A percentile compares a stretch with the other conserved stretches of the same genome.
Conservation (phyloP, 2,888 invertebrate species). For the Cistogaster globosa region DNA sequence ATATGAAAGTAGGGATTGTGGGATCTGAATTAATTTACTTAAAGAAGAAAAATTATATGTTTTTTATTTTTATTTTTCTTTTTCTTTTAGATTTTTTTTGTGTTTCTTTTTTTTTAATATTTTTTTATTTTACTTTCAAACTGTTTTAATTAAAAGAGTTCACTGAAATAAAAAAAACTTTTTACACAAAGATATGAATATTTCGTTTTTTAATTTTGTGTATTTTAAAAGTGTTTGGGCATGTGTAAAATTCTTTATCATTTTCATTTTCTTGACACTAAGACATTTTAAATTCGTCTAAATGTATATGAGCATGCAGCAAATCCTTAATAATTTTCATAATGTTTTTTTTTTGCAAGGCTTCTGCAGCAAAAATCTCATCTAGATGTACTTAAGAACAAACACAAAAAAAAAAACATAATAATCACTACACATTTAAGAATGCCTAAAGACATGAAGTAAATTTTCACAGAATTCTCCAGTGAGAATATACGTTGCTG, state of each 20-base stretch:
- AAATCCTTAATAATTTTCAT: constrained; percentile 48
- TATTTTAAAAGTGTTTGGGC: constrained; percentile 13
- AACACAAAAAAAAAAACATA: constrained; percentile 18
- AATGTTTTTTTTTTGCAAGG: constrained; percentile 34
- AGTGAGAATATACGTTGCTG: constrained; percentile 14
- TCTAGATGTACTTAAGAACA: constrained; percentile 27
- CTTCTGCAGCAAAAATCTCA: constrained; percentile 44
- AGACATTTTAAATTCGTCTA: background rate
- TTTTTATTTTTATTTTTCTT: background rate
- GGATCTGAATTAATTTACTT: too few species aligned
- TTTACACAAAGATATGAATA: constrained; percentile 21
- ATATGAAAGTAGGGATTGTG: too few species aligned
- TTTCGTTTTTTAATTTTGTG: constrained; percentile 13
- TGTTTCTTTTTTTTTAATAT: background rate
- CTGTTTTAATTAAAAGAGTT: constrained; percentile 10
- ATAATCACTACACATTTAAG: constrained; percentile 55
- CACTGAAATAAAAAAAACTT: constrained; percentile 31
- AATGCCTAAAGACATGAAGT: constrained; percentile 35
- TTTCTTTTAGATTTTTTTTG: background rate
- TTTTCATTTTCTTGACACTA: constrained; percentile 27
- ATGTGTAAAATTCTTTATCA: constrained; percentile 30
- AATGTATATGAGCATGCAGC: background rate
- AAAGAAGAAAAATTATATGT: too few species aligned
- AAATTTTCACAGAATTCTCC: constrained; percentile 31
- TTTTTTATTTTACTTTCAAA: background rate